Conservation (phyloP, 2,797 vertebrate genomes). For the Sebastes miniatus region DNA sequence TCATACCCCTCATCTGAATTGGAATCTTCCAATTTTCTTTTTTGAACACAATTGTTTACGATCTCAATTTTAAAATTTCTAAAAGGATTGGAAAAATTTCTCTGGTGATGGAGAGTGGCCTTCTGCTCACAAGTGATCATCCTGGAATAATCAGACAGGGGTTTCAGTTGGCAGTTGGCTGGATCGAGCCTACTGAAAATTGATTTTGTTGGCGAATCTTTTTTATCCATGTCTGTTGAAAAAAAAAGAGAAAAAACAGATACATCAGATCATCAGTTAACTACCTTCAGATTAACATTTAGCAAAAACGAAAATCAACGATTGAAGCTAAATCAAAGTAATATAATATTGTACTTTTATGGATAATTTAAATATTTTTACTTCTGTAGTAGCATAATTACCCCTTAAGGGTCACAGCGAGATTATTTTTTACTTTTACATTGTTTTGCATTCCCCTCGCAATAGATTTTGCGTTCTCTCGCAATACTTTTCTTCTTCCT, state of each 20-base stretch:
- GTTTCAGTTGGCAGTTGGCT: background rate
- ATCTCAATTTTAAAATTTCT: constrained; percentile 36
- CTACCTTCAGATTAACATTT: background rate
- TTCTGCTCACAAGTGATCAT: background rate
- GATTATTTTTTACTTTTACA: too few species aligned
- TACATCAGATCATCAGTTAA: background rate
- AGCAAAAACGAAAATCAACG: background rate
- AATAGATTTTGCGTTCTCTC: too few species aligned
- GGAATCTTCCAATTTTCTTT: constrained; percentile 21
- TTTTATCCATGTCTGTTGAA: constrained; percentile 23
- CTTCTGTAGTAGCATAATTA: background rate
- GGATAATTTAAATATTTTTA: background rate
- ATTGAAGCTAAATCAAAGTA: background rate
- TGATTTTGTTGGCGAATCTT: background rate
- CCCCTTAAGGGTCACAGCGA: too few species aligned
- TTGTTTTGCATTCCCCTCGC: too few species aligned
- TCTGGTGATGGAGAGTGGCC: background rate
- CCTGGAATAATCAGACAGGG: constrained; percentile 9
- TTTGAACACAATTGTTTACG: background rate
- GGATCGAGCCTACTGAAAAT: background rate
- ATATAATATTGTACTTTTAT: background rate
- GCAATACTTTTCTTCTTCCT: too few species aligned
- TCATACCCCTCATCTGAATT: background rate
- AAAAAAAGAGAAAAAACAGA: background rate
- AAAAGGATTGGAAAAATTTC: background rate